Evolutionary conservation across 2,797 vertebrate species (phyloP), one percentile per base, ranked within the genome.

Genomic region (Varecia variegata): DNA sequence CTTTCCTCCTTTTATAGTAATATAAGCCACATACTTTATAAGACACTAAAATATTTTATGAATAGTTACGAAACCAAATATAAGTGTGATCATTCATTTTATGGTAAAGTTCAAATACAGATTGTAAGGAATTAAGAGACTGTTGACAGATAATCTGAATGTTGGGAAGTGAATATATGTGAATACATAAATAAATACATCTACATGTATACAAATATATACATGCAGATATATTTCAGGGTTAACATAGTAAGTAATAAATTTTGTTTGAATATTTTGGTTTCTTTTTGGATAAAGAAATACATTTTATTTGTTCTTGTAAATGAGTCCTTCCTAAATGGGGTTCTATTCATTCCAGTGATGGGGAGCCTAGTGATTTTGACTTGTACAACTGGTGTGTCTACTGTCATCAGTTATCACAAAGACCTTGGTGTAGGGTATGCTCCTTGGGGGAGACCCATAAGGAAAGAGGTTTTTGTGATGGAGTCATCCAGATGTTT

Each of bases 11-110:
- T 88, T 74, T 90, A 68, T 94, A 60, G 50, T 83, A 97, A 89
- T 70, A 92, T 67, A 89, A 95, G 80, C 32, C 76, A 94, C 74
- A 30, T 82, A 84, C 56, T 92, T 74, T 83, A 95, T 62, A 96
- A 93, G 73, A 20, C 56, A 95, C 40, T 76, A 86, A 94, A 88
- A 45, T 96, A 96, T 93, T 95, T 96, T 95, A 93, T 95, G 81
- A 88, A 86, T 14, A 54, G 76, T 94, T 93, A 94, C 45, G 85
- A 97, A 95, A 93, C 45, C 65, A 94, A 93, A 83, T 91, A 88
- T 88, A 92, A 95, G 89, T 97, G 58, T 17, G 32, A 79, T 92
- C 38, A 79, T 86, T 95, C 35, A 86, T 90, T 96, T 93, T 91
- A 82, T 13, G 91, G 50, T 83, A 52, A 67, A 90, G 54, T 71